A percentile compares a stretch with the other conserved stretches of the same genome.
Evolutionary conservation across 2,888 invertebrate genomes (phyloP).

Genomic region (Melanotus villosus): DNA sequence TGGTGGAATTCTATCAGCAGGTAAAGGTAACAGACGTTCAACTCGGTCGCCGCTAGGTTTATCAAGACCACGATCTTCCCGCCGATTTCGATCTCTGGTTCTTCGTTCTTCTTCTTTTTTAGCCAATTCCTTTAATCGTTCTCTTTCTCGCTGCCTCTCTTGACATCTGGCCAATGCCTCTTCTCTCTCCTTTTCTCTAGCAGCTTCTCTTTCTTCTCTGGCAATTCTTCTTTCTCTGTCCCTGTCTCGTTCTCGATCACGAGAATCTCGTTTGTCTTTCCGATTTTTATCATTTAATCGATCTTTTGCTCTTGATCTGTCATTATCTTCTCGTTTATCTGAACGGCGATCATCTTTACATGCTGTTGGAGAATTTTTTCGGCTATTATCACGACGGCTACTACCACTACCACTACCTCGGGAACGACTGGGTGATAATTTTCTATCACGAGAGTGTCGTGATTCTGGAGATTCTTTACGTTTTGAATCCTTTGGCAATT

Average conservation of each 20-base stretch:
- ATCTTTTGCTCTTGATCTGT: slow-evolving; percentile 61
- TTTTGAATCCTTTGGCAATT: slow-evolving; percentile 60
- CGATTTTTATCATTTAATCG: slow-evolving; percentile 57
- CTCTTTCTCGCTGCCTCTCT: slow-evolving; percentile 72
- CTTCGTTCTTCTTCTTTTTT: slow-evolving; percentile 72
- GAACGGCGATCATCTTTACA: slow-evolving; percentile 67
- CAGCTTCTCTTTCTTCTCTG: slow-evolving; percentile 72
- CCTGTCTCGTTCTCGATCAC: slow-evolving; percentile 75
- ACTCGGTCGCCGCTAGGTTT: slow-evolving; percentile 73
- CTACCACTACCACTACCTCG: slow-evolving; percentile 58
- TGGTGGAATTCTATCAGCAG: slow-evolving; percentile 74
- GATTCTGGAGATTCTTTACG: slow-evolving; percentile 67
- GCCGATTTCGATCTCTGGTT: slow-evolving; percentile 69
- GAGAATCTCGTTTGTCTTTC: slow-evolving; percentile 72
- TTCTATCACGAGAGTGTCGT: slow-evolving; percentile 64
- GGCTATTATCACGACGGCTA: slow-evolving; percentile 58
- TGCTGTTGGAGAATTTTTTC: slow-evolving; percentile 64
- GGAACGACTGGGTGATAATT: slow-evolving; percentile 60
- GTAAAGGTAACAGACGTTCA: slow-evolving; percentile 75
- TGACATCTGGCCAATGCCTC: slow-evolving; percentile 80
- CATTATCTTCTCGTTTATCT: slow-evolving; percentile 69
- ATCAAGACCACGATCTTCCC: slow-evolving; percentile 73
- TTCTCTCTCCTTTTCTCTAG: slow-evolving; percentile 74
- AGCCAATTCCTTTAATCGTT: slow-evolving; percentile 68
- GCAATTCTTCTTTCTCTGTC: slow-evolving; percentile 69